These are phyloP conservation scores for Carassius carassius DNA, from an alignment of 2,113 vertebrate species.

Conservation along the genomic window DNA sequence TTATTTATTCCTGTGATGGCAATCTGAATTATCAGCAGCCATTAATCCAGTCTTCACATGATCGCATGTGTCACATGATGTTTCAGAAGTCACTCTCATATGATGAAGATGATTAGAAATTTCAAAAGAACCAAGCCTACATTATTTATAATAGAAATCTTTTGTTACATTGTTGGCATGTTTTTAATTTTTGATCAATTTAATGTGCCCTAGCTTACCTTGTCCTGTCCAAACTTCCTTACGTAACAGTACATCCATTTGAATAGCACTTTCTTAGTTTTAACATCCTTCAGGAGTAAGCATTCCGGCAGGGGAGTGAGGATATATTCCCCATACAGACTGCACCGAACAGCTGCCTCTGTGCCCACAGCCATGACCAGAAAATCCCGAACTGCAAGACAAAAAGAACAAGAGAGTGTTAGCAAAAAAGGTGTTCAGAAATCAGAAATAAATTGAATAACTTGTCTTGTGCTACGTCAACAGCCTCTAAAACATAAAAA, in stretches of 20 bases:
- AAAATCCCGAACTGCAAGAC: slow-evolving; percentile 68
- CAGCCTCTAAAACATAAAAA: neutral
- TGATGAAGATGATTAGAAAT: too few relatives aligned
- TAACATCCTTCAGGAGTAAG: slow-evolving; percentile 74
- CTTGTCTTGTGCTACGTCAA: neutral
- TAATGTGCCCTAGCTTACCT: slow-evolving; percentile 69
- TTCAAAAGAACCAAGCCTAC: neutral
- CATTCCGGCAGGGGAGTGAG: slow-evolving; percentile 69
- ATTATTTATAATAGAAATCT: neutral
- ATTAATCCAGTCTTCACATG: too few relatives aligned
- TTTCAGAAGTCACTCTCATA: too few relatives aligned
- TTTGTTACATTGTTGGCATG: neutral
- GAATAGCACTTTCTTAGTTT: slow-evolving; percentile 60
- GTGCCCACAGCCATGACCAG: slow-evolving; percentile 79
- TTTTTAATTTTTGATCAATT: neutral
- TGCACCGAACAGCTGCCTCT: slow-evolving; percentile 78
- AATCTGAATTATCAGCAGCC: too few relatives aligned
- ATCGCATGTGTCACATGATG: too few relatives aligned
- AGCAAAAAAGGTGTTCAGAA: neutral
- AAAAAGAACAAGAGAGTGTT: slow-evolving; percentile 7
- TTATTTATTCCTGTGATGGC: too few relatives aligned
- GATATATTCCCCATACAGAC: slow-evolving; percentile 75
- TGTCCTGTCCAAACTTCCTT: slow-evolving; percentile 88
- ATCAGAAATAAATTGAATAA: neutral
- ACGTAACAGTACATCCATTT: slow-evolving; percentile 87